These are phyloP conservation scores for Aurelia sp. DNA, from an alignment of 30 jellyfish, hydroid and myxozoan genomes.

Conservation along the genomic window DNA sequence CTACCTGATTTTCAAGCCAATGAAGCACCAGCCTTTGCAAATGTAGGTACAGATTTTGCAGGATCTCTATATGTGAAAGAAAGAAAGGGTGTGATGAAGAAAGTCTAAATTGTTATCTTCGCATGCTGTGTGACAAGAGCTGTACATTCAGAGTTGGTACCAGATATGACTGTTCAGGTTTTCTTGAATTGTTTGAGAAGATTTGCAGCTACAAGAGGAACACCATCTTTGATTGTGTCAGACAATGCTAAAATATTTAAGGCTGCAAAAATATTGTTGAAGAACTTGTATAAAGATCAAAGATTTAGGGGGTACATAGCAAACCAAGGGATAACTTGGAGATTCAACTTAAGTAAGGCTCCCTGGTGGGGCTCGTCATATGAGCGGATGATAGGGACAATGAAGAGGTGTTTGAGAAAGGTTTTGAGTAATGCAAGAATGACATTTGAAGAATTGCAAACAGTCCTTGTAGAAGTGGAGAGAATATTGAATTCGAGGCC, in stretches of 20 bases:
- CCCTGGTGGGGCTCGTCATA: constrained; percentile 19
- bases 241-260: too few species aligned
- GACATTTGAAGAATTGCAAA: constrained; percentile 21
- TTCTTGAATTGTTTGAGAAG: too few species aligned
- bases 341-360: background rate
- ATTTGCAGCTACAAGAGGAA: too few species aligned
- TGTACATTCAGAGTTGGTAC: too few species aligned
- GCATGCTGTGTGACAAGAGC: too few species aligned
- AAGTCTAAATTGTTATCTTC: background rate
- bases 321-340: background rate
- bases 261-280: too few species aligned
- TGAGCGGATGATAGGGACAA: constrained; percentile 40
- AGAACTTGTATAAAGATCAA: too few species aligned
- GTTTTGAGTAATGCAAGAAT: constrained; percentile 37
- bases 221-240: too few species aligned
- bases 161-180: too few species aligned
- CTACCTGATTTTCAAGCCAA: constrained; percentile 46
- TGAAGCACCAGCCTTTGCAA: background rate
- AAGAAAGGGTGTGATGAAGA: constrained; percentile 21
- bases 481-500: constrained; percentile 25
- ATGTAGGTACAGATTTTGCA: constrained; percentile 40
- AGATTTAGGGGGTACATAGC: too few species aligned
- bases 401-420: constrained; percentile 41
- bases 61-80: background rate
- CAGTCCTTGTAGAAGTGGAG: constrained; percentile 15